Evolutionary conservation across 2,797 vertebrate genomes (phyloP), one percentile per base, ranked within the genome.

Genomic region (Cottoperca gobio): DNA sequence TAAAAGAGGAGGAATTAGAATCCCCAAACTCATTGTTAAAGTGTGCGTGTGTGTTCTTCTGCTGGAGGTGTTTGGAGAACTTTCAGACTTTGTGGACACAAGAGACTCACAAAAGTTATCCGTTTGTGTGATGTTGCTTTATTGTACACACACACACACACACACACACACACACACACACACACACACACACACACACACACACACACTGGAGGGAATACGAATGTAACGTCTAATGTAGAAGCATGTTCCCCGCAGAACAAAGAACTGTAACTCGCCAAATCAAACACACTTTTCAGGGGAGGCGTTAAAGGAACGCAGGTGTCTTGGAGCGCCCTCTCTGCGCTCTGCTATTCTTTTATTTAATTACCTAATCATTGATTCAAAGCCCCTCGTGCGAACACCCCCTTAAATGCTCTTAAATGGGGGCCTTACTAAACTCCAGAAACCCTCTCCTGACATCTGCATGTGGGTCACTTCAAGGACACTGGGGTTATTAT

Each of bases 1-100:
- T 92, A 81, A 88, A 90, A 83, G 59, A 73, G 66, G 84, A 79
- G 88, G 93, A 95, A 95, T 80, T 87, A 94, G 93, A 95, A 95
- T 90, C 93, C 96, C 96, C 94, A 92, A 86, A 92, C 91, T 95
- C 93, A 93, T 95, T 95, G 95, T 96, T 95, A 96, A 96, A 85
- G 49, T 52, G 79, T 8, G 71, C 53, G 75, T 88, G 88, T 90
- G 90, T 88, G 92, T 88, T 89, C 84, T 72, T 61, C 77, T 74
- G 89, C 83, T 12, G 70, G 88, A 84, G 84, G 88, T 79, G 77
- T 70, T n/a, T 70, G 70, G 78, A 79, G 65, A 83, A 50, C 59
- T 48, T 75, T 82, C 49, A 62, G 60, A 42, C 69, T 48, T 74
- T 4, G 21, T 1, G 53, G 70, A 75, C 70, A 60, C 66, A 6